Base-by-base conservation (phyloP, 2,888 invertebrate genomes). In the Steinernema carpocapsae region DNA sequence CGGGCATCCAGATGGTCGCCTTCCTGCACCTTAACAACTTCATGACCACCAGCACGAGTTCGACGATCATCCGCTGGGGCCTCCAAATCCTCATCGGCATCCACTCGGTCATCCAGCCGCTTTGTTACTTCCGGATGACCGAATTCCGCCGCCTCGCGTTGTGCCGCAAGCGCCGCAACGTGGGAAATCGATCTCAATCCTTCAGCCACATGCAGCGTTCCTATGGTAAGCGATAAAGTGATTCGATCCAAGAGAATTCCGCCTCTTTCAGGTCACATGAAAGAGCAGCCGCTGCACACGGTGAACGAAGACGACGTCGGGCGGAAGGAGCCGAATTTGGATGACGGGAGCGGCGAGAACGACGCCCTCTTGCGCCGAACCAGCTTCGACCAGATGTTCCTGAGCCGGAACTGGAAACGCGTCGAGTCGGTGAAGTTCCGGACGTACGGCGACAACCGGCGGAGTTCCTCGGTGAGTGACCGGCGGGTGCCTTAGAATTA, bases 41-140 rank as follows among this genome's bases (percentile, higher is more conserved):
- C 70, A 74, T 86, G 43, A 81, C 73, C 42, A 76, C 79, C 12
- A 70, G 73, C n/a, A 73, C 74, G 6, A 45, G 64, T 37, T 78
- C 80, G 7, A 83, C 82, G n/a, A 72, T 84, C n/a, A 80, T 85
- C 46, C 80, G 85, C 19, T 86, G 85, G 84, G 82, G 84, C 74
- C 75, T 79, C 22, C 77, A 86, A 83, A 84, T 87, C 32, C 77
- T 87, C 48, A 87, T 87, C 75, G 87, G 87, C 12, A 79, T 87
- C n/a, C 87, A 87, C 76, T 84, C 86, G 3, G 87, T 87, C 1
- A 85, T 86, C 56, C 87, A 87, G 76, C 87, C 87, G 6, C 76
- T 87, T 10, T 85, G 85, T 74, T 85, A 85, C 74, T 85, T 85
- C 78, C 82, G 86, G 56, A 85, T 85, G 86, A 87, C 82, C 26